Base-by-base conservation (phyloP, 2,113 vertebrate genomes). In the Syngnathus floridae region DNA sequence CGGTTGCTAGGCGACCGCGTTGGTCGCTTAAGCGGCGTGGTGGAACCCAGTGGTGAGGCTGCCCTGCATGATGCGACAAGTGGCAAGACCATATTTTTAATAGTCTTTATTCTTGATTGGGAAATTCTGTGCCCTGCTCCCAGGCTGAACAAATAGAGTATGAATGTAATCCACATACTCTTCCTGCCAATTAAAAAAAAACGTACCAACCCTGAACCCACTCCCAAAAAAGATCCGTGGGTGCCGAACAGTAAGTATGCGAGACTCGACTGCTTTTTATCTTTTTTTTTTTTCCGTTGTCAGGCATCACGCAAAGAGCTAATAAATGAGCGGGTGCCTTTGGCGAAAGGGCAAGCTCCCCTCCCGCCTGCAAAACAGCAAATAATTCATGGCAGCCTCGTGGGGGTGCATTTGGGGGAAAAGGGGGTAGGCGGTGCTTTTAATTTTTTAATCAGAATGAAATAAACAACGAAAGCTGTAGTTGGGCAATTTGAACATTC, bases 381-480 rank as follows among this genome's bases (percentile, higher is more conserved):
- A 87, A 87, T 88, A 86, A 87, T 88, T 88, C 84, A 88, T 88
- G 87, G 73, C 76, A 72, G 59, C 0, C 55, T 72, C 16, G 58
- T 13, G 61, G 52, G 57, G 37, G 74, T 43, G 64, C 43, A 46
- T 64, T 46, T 67, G 35, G 69, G 38, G 5, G 70, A 26, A 65
- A 21, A 41, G 68, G 67, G 65, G 16, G 60, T 9, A 36, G 48
- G 36, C 14, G 43, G 14, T 41, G 64, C 52, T 59, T 26, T 19
- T 2, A 3, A 41, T 41, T 9, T 51, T 67, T 72, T 51, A 8
- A 56, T 17, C 26, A 7, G 16, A 55, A 55, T 10, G 2, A 22
- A 22, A 14, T 11, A 31, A 55, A 55, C 0, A 1, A 35, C 13
- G 4, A 35, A 56, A 46, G 14, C n/a, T 56, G 54, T 35, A 5